Evolutionary conservation across 2,113 vertebrate genomes (phyloP).

Genomic region (Gila orcuttii): DNA sequence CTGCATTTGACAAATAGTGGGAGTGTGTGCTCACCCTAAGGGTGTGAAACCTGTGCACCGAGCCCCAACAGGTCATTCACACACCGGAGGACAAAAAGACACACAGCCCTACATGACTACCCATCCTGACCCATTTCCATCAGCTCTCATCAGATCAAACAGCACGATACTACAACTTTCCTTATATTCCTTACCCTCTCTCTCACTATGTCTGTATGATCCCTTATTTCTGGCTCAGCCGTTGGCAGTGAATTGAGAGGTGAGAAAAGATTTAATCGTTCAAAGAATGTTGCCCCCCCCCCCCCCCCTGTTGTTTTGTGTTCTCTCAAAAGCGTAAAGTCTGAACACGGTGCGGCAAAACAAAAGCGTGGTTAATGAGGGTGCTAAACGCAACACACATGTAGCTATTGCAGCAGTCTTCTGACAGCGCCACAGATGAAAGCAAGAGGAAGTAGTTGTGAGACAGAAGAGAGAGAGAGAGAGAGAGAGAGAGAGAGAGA

Average conservation of each 20-base stretch:
- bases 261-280: constrained; percentile 51
- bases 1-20: constrained; percentile 22
- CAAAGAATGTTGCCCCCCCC: constrained; percentile 20
- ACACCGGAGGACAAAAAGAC: constrained; percentile 31
- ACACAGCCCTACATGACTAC: constrained; percentile 25
- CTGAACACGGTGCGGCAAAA: constrained; percentile 23
- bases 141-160: constrained; percentile 49
- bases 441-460: constrained; percentile 43
- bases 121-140: constrained; percentile 59
- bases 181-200: constrained; percentile 36
- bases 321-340: constrained; percentile 25
- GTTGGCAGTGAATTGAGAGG: constrained; percentile 48
- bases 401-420: constrained; percentile 32
- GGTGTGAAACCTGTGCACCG: constrained; percentile 43
- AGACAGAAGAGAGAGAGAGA: background rate
- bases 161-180: constrained; percentile 45
- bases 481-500: background rate
- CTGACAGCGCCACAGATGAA: constrained; percentile 41
- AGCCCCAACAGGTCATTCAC: constrained; percentile 38
- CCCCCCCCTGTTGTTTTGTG: background rate
- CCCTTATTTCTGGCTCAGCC: constrained; percentile 29
- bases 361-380: constrained; percentile 46
- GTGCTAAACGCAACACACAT: constrained; percentile 45
- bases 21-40: constrained; percentile 14
- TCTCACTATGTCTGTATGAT: constrained; percentile 6